phyloP scores from a whole-genome alignment of 2,797 vertebrate genomes.

The Pyrocephalus nanus region DNA sequence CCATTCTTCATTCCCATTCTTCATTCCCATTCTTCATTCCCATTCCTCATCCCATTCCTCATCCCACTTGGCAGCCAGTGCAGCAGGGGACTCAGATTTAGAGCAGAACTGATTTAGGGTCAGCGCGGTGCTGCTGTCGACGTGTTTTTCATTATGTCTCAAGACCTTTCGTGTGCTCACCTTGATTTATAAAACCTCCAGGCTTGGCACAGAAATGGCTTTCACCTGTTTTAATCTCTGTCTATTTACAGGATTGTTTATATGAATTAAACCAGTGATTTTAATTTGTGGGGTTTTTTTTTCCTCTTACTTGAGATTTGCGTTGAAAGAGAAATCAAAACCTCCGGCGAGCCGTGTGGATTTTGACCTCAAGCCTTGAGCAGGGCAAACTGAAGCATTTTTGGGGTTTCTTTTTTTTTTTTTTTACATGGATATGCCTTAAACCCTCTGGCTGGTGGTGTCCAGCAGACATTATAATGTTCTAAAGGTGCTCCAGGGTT shows the following conservation, averaged over 20 bases:
- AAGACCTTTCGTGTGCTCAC: neutral
- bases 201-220: neutral
- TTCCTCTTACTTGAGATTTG: neutral
- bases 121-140: neutral
- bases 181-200: neutral
- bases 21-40: neutral
- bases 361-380: neutral
- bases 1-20: neutral
- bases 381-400: neutral
- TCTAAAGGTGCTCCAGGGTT: neutral
- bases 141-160: neutral
- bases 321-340: neutral
- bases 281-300: neutral
- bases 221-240: conserved; percentile 2
- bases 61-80: neutral
- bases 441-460: neutral
- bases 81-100: neutral
- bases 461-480: neutral
- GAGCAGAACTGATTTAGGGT: neutral
- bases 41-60: neutral
- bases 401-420: too few species aligned
- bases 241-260: neutral
- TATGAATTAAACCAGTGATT: neutral
- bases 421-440: neutral
- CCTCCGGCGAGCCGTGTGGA: accelerated